phyloP scores from a whole-genome alignment of 1,140 invertebrate species.

The Drosophila tani region DNA sequence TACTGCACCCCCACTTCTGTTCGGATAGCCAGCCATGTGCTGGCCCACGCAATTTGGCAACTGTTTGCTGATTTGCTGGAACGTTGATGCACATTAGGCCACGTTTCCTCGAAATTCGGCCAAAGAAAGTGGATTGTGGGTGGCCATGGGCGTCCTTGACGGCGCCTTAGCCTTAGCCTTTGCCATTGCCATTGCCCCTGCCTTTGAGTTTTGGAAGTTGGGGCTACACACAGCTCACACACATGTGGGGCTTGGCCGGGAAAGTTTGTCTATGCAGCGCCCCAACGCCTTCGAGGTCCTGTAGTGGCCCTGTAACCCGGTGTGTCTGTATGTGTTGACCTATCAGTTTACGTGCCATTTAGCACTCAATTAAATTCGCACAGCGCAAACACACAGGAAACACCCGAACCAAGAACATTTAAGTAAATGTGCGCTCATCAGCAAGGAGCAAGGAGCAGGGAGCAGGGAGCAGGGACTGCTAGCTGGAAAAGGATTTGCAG shows the following conservation, averaged over 20 bases:
- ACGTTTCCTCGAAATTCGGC: slow-evolving; percentile 24
- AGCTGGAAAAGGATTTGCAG: slow-evolving; percentile 37
- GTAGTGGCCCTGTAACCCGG: slow-evolving; percentile 5
- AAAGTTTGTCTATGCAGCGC: slow-evolving; percentile 62
- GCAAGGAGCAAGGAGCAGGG: slow-evolving; percentile 29
- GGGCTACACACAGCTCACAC: background rate
- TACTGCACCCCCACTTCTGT: slow-evolving; percentile 8
- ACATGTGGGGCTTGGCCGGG: slow-evolving; percentile 28
- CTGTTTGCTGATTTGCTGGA: slow-evolving; percentile 48
- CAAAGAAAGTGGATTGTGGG: background rate
- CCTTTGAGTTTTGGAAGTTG: slow-evolving; percentile 9
- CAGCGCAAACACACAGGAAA: slow-evolving; percentile 62
- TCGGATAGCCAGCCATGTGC: slow-evolving; percentile 1
- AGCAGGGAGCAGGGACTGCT: slow-evolving; percentile 10
- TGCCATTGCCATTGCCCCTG: slow-evolving; percentile 14
- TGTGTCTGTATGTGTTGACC: slow-evolving; percentile 66
- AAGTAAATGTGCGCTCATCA: slow-evolving; percentile 78
- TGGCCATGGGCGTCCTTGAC: slow-evolving; percentile 58
- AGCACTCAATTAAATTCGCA: slow-evolving; percentile 84
- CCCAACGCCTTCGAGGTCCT: slow-evolving; percentile 28
- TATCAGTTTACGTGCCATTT: slow-evolving; percentile 84
- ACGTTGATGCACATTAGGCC: slow-evolving; percentile 64
- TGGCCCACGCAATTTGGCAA: slow-evolving; percentile 58
- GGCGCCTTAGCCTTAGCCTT: slow-evolving; percentile 51
- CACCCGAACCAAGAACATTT: slow-evolving; percentile 59